Evolutionary conservation across 2,888 invertebrate genomes (phyloP), one percentile per base, ranked within the genome.

Genomic region (Xylocampa areola): DNA sequence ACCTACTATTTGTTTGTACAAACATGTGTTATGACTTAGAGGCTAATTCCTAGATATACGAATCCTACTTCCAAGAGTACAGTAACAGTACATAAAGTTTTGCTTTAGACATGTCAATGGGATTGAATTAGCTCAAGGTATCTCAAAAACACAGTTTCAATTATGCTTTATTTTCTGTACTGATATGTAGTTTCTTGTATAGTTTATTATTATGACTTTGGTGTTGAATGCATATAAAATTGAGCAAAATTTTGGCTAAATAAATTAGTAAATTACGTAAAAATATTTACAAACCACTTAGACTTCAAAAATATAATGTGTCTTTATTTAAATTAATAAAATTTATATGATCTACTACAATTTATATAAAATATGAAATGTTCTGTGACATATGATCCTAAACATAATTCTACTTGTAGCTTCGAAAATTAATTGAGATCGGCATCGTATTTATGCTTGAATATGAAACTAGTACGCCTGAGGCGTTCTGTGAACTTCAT

Each of bases 171-270:
- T n/a, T n/a, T 83, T 92, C 92, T 93, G 93, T 94, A 94, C 93
- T 93, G 91, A 90, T 86, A 88, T 87, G 89, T 89, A 81, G 82
- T 81, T 82, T 84, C 83, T 84, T 84, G 80, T 86, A 85, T 84
- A 87, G 84, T 88, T n/a, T n/a, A n/a, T n/a, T n/a, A 92, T 90
- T 89, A 92, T 90, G 92, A 93, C 93, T 94, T 94, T 94, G 93
- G 93, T 93, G 92, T 92, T 88, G 88, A 87, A 87, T 92, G 92
- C 87, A 90, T 89, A 89, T 82, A 89, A 88, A 89, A 93, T 94
- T 93, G 94, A 93, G 94, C 94, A 93, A 94, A 90, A 88, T 88
- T 92, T 91, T 91, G 91, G 90, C 75, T 91, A 92, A 90, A 92
- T 91, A 93, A 93, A 91, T 90, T 89, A 90, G 82, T 82, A 85